Conservation (phyloP, 2,888 invertebrate genomes). For the Agapetus fuscipes region DNA sequence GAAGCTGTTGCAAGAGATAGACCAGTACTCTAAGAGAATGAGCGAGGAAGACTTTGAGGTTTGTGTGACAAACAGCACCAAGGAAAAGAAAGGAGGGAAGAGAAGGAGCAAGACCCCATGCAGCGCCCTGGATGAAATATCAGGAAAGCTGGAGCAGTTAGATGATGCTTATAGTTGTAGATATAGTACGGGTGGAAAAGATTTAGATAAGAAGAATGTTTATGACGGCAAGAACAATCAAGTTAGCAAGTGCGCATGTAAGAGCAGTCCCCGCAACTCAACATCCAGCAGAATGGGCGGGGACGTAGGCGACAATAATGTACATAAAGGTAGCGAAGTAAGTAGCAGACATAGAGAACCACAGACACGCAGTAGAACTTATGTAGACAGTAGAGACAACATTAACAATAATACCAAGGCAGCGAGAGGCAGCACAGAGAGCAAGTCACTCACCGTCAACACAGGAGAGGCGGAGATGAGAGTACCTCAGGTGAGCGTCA, state of each 20-base stretch:
- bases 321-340: constrained; percentile 13
- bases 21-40: constrained; percentile 47
- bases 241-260: constrained; percentile 37
- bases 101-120: constrained; percentile 41
- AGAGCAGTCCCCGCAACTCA: constrained; percentile 9
- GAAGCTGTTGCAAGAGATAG: constrained; percentile 68
- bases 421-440: constrained; percentile 14
- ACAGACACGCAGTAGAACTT: constrained; percentile 10
- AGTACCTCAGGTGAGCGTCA: constrained; percentile 29
- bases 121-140: constrained; percentile 40
- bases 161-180: constrained; percentile 37
- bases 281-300: constrained; percentile 12
- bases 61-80: constrained; percentile 44
- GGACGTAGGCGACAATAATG: constrained; percentile 19
- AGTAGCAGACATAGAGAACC: constrained; percentile 15
- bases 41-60: constrained; percentile 45
- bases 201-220: neutral
- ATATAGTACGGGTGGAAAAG: neutral
- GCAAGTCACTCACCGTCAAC: constrained; percentile 8
- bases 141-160: constrained; percentile 44
- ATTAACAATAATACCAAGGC: constrained; percentile 9
- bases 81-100: constrained; percentile 39
- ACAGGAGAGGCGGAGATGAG: constrained; percentile 20
- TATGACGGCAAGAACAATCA: constrained; percentile 3
- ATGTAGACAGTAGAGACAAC: neutral